phyloP scores from a whole-genome alignment of 2,113 vertebrate genomes.

The Guaruba guarouba region DNA sequence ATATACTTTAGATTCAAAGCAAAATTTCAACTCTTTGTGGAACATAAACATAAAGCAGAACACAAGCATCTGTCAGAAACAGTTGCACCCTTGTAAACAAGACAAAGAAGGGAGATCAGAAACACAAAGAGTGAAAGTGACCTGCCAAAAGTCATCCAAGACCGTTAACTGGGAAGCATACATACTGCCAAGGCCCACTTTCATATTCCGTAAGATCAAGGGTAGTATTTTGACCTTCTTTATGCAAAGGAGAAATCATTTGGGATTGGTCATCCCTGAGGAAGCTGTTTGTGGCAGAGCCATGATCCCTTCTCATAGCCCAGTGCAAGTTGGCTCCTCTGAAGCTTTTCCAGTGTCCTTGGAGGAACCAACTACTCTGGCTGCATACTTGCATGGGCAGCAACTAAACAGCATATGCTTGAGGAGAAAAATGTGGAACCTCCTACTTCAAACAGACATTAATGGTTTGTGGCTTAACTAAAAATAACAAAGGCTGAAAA shows the following conservation, averaged over 20 bases:
- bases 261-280: not conserved
- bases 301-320: not conserved
- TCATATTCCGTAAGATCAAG: not conserved
- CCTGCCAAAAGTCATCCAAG: not conserved
- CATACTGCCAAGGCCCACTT: not conserved
- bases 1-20: not conserved
- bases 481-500: slow-evolving; percentile 25
- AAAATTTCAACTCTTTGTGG: not conserved
- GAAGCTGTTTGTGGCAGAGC: not conserved
- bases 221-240: not conserved
- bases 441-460: slow-evolving; percentile 1
- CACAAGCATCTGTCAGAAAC: not conserved
- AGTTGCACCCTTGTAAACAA: not conserved
- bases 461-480: slow-evolving; percentile 33
- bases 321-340: not conserved
- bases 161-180: not conserved
- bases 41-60: not conserved
- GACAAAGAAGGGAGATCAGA: not conserved
- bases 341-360: not conserved
- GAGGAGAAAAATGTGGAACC: not conserved
- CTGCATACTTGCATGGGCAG: not conserved
- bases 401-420: not conserved
- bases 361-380: not conserved
- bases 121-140: not conserved
- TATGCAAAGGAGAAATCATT: not conserved